These are phyloP conservation scores for Coptodon bakossiorum DNA, from an alignment of 2,113 vertebrate species.

Conservation along the genomic window DNA sequence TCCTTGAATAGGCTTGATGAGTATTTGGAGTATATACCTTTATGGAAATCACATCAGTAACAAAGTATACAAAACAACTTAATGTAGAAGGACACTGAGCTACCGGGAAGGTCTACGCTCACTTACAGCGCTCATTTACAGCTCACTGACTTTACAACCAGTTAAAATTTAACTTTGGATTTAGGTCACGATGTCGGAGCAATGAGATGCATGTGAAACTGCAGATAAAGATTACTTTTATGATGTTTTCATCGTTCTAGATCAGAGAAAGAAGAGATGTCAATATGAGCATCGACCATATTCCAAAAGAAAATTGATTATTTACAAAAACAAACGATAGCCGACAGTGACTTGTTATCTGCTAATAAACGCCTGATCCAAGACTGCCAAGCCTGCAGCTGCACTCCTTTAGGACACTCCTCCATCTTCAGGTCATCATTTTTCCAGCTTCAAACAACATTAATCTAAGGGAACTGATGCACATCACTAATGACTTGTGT, in stretches of 20 bases:
- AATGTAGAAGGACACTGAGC: background rate
- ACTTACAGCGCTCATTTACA: background rate
- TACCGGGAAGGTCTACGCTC: background rate
- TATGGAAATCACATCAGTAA: background rate
- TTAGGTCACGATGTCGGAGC: background rate
- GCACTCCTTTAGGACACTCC: background rate
- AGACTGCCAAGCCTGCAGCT: background rate
- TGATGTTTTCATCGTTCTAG: background rate
- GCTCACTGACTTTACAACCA: background rate
- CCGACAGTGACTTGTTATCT: background rate
- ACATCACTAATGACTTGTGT: background rate
- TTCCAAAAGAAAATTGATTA: background rate
- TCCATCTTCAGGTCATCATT: background rate
- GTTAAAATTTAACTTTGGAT: background rate
- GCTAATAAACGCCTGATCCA: background rate
- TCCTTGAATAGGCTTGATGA: background rate
- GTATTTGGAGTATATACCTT: background rate
- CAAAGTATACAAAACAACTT: background rate
- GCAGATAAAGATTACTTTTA: background rate
- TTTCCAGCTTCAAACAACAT: background rate
- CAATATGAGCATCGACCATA: background rate
- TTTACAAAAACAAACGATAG: background rate
- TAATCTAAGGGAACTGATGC: fast-evolving
- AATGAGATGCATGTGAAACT: background rate
- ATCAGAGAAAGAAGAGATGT: background rate